Evolutionary conservation across 37 sponge, comb jelly and placozoan genomes (phyloP), one percentile per base, ranked within the genome.

Genomic region (Aphrocallistes beatrix): DNA sequence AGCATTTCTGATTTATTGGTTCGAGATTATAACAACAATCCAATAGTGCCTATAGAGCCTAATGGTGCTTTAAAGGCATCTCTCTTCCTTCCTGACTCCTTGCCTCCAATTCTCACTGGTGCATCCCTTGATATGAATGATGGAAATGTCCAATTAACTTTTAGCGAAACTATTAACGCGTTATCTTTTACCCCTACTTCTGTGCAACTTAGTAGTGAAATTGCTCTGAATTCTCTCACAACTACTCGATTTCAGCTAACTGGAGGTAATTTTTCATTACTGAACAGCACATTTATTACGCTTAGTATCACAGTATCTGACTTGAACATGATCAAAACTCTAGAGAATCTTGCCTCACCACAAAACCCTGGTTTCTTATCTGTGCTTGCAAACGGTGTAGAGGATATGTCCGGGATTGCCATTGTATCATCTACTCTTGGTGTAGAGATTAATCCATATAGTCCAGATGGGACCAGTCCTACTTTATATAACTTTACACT

Each of bases 391-490:
- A 37, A 37, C 36, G 40, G 37, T 17, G 16, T 86, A 28, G 36
- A 36, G 28, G 86, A 86, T 81, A 86, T 86, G 86, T 16, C 30
- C 13, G 86, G 86, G 37, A 86, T 32, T 60, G n/a, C 28, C 34
- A 60, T 60, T 32, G 75, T 30, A 3, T 60, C 90, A 23, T 30
- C 47, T 8, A 51, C 85, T 16, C 36, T 32, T 51, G 87, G 92
- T 23, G 37, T 87, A 28, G 84, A 83, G 38, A 87, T 83, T 0
- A 81, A 39, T 6, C 69, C 75, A 23, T 87, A 88, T 47, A 38
- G 32, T 23, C 87, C 45, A 25, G 94, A 94, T 85, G 86, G 86
- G 83, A 84, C 38, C 0, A 36, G 45, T 28, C 94, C 94, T 37
- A 25, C 82, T 32, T 51, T 94, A 0, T 36, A 51, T 25, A 45